Base-by-base conservation (phyloP, 2,797 vertebrate genomes). In the Sparus aurata region DNA sequence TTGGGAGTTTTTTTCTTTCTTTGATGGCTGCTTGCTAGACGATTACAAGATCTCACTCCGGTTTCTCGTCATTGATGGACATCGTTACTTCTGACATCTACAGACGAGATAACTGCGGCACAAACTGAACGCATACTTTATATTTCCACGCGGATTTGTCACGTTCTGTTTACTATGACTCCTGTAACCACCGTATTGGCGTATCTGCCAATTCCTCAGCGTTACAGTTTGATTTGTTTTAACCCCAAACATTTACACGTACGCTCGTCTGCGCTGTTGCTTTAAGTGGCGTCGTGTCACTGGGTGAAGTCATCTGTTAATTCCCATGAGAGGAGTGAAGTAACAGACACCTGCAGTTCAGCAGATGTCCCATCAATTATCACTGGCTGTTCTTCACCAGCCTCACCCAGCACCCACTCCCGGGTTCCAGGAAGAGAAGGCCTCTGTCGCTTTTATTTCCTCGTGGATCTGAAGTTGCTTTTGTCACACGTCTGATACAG, bases 331-430 rank as follows among this genome's bases (percentile, higher is more conserved):
- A 87, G 77, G 66, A 85, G 89, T 91, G 90, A 90, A 91, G 89
- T 75, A 79, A 94, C 87, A 90, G 90, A 94, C 94, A 94, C 94
- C 95, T 94, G 91, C 92, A 84, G 91, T 92, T 95, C 88, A 85
- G 94, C 94, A 92, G 95, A 94, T 95, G 95, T 93, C 94, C 90
- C 94, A 91, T 96, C 95, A 93, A 89, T 95, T 95, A 96, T 91
- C 82, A 87, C 75, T 79, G 89, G 83, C 73, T 91, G 76, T 43
- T 79, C 70, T 80, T 88, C 88, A 84, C 86, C 76, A 54, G 52
- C 79, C 73, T 83, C 79, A 73, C 80, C 85, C 82, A 76, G 58
- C 79, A 69, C 77, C 70, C 83, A 80, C 81, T 80, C 58, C 62
- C 69, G 18, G n/a, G 60, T 80, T 84, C 84, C 74, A 75, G 63